Percentiles rank a stretch among this genome's conserved stretches.
Conservation (phyloP, 2,888 invertebrate genomes). For the Pterostichus niger region DNA sequence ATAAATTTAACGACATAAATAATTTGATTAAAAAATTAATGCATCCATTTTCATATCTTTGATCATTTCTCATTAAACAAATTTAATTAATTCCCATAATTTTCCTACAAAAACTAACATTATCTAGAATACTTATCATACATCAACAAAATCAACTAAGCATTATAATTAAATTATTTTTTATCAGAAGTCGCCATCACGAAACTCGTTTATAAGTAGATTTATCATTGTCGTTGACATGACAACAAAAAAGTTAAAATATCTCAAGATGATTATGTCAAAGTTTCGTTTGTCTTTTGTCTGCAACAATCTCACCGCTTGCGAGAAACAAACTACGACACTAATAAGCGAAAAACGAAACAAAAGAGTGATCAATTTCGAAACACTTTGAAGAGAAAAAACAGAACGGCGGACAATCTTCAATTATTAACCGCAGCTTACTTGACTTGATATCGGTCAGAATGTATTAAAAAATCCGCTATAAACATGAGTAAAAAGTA, state of each 20-base stretch:
- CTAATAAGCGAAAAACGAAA: slow-evolving; percentile 51
- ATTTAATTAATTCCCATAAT: no score
- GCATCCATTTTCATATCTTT: no score
- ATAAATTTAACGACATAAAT: no score
- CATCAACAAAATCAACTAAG: not conserved
- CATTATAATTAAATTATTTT: slow-evolving; percentile 34
- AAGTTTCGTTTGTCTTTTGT: slow-evolving; percentile 46
- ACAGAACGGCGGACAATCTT: not conserved
- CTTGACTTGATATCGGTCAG: not conserved
- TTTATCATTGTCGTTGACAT: slow-evolving; percentile 50
- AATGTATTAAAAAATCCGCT: slow-evolving; percentile 11
- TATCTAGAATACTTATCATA: slow-evolving; percentile 2
- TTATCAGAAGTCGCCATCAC: slow-evolving; percentile 46
- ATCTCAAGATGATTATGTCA: slow-evolving; percentile 40
- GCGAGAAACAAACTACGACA: slow-evolving; percentile 26
- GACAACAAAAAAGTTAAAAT: slow-evolving; percentile 36
- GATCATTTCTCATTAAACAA: no score
- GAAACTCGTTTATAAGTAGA: slow-evolving; percentile 50
- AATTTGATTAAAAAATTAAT: no score
- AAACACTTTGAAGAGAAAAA: slow-evolving; percentile 47
- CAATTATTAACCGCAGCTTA: slow-evolving; percentile 28
- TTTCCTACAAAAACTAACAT: no score
- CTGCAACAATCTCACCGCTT: slow-evolving; percentile 19
- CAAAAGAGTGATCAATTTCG: slow-evolving; percentile 53
- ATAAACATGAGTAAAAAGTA: slow-evolving; percentile 8